Evolutionary conservation across 1,140 invertebrate species (phyloP).

Genomic region (Drosophila neocordata): DNA sequence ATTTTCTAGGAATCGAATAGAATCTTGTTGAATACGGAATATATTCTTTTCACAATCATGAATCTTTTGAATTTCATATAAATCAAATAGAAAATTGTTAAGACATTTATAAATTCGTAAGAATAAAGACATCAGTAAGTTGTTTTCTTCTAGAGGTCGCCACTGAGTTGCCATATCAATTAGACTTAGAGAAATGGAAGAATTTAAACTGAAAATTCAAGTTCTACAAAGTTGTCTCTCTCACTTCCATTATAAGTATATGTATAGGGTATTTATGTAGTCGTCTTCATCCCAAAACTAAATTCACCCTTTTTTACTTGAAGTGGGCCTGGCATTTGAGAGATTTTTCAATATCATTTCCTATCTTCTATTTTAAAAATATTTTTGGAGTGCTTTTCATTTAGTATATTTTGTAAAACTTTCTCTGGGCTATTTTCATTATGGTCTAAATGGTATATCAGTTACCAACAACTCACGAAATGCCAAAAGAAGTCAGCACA

Average conservation of each 20-base stretch:
- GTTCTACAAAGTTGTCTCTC: not conserved
- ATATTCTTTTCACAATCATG: too few species aligned
- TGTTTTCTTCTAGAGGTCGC: too few species aligned
- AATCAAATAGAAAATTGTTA: too few species aligned
- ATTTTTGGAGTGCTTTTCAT: slow-evolving; percentile 31
- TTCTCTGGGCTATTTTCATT: slow-evolving; percentile 52
- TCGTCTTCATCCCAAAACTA: not conserved
- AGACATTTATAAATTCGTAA: too few species aligned
- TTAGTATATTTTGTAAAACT: slow-evolving; percentile 42
- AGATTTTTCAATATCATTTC: not conserved
- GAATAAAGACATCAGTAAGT: too few species aligned
- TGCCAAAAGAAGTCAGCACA: slow-evolving; percentile 19
- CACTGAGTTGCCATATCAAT: too few species aligned
- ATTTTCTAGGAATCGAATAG: too few species aligned
- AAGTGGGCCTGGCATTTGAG: not conserved
- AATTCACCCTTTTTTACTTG: not conserved
- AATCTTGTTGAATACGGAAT: too few species aligned
- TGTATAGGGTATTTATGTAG: not conserved
- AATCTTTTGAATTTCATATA: too few species aligned
- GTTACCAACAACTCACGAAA: slow-evolving; percentile 39
- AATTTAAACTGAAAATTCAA: too few species aligned
- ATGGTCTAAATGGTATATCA: slow-evolving; percentile 66
- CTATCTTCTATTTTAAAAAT: slow-evolving; percentile 7
- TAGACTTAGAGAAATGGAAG: too few species aligned
- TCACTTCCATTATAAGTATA: not conserved